These are phyloP conservation scores for Melanotaenia duboulayi DNA, from an alignment of 2,113 vertebrate species.

Conservation along the genomic window DNA sequence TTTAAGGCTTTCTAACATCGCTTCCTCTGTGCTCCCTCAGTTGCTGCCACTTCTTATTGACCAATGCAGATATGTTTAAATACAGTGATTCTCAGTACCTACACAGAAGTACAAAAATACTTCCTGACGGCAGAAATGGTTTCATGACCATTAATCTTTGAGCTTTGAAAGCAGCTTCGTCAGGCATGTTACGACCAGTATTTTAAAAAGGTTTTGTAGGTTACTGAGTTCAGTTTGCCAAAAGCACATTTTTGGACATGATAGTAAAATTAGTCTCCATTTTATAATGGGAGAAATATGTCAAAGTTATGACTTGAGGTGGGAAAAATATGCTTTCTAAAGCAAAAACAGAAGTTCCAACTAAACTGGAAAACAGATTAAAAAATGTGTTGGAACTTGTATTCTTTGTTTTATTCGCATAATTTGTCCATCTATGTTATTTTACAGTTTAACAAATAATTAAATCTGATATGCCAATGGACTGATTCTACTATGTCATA, in stretches of 20 bases:
- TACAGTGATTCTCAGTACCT: conserved; percentile 11
- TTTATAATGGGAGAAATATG: too few relatives aligned
- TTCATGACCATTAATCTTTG: conserved; percentile 26
- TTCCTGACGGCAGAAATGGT: conserved; percentile 11
- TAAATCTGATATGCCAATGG: too few relatives aligned
- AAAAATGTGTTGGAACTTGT: too few relatives aligned
- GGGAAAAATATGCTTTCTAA: too few relatives aligned
- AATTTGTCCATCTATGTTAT: too few relatives aligned
- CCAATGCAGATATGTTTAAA: neutral
- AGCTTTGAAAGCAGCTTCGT: conserved; percentile 2
- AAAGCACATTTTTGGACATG: neutral
- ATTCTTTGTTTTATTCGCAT: too few relatives aligned
- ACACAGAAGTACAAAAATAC: conserved; percentile 31
- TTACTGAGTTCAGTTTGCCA: neutral
- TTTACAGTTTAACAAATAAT: too few relatives aligned
- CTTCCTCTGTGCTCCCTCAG: neutral
- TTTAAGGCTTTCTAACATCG: neutral
- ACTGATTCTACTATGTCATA: too few relatives aligned
- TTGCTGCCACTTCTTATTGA: neutral
- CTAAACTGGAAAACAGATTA: too few relatives aligned
- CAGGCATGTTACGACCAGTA: neutral
- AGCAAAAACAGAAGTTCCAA: too few relatives aligned
- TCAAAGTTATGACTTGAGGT: too few relatives aligned
- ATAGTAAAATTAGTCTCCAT: neutral
- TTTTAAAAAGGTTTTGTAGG: neutral